Evolutionary conservation across 2,113 vertebrate genomes (phyloP), one percentile per base, ranked within the genome.

Genomic region (Colius striatus): DNA sequence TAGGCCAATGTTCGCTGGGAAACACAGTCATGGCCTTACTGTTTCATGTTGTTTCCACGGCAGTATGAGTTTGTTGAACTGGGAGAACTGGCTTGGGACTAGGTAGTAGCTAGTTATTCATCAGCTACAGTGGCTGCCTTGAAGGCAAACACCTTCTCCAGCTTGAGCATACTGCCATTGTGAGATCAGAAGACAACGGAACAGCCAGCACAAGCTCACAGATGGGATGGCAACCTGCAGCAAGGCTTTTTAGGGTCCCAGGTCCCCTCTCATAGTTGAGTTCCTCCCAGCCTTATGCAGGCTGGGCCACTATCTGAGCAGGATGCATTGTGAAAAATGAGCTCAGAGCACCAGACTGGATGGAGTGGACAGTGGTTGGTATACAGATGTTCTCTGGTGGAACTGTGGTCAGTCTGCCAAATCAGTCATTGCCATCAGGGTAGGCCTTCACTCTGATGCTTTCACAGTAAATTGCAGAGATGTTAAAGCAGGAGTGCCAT

Each of bases 341-440:
- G 13, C 41, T 54, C 25, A 54, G 51, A 30, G 34, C 3, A 2
- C 0, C 2, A 41, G 27, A 18, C 14, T 34, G 36, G 43, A 34
- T 45, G 36, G 60, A 90, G 65, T 1, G 0, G 41, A 25, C n/a
- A n/a, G 16, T 1, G 0, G 18, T 54, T 1, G 2, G 30, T 30
- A 20, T 38, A 26, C 6, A 10, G 30, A 75, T 30, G 11, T 50
- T 22, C 16, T 43, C 57, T 9, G 2, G 38, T 3, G 5, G 50
- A 26, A 62, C 25, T 45, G 26, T 43, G 48, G 36, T 9, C 4
- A 6, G 54, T 30, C 32, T 27, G 18, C 38, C 27, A 38, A 38
- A 38, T 22, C 2, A 1, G 13, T 3, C 19, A 0, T 41, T n/a
- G 36, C 8, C 16, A 21, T 11, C 1, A 0, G 36, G 7, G 18